Conservation (phyloP, 2,113 vertebrate species). For the Centropus bengalensis region DNA sequence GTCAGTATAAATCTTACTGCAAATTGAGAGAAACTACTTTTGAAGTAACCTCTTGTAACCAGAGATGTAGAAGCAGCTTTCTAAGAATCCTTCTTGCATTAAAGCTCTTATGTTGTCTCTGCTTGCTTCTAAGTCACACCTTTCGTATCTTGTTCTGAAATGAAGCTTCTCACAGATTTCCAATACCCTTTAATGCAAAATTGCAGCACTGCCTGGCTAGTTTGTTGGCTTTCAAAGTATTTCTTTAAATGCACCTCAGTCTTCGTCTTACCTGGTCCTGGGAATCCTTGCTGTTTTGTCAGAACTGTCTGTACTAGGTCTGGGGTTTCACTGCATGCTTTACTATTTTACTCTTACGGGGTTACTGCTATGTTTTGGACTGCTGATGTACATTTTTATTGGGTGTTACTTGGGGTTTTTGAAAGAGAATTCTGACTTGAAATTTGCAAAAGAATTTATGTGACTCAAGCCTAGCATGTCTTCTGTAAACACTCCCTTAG, state of each 20-base stretch:
- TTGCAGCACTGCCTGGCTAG: background rate
- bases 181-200: background rate
- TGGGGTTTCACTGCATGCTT: constrained; percentile 39
- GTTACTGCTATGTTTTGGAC: background rate
- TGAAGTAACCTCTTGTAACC: background rate
- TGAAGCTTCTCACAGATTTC: constrained; percentile 35
- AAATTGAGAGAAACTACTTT: background rate
- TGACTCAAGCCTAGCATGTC: background rate
- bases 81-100: background rate
- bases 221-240: constrained; percentile 39
- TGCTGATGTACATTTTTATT: background rate
- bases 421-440: background rate
- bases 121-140: constrained; percentile 36
- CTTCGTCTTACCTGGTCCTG: constrained; percentile 55
- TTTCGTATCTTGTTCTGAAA: constrained; percentile 2
- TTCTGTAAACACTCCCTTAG: background rate
- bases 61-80: background rate
- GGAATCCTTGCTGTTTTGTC: constrained; percentile 44
- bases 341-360: background rate
- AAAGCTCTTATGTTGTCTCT: background rate
- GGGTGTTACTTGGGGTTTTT: background rate
- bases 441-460: background rate
- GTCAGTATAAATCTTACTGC: background rate
- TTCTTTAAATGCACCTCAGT: constrained; percentile 67
- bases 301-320: constrained; percentile 1